A percentile compares a stretch with the other conserved stretches of the same genome.
These are phyloP conservation scores for Zosterops borbonicus DNA, from an alignment of 2,113 vertebrate genomes.

Conservation along the genomic window DNA sequence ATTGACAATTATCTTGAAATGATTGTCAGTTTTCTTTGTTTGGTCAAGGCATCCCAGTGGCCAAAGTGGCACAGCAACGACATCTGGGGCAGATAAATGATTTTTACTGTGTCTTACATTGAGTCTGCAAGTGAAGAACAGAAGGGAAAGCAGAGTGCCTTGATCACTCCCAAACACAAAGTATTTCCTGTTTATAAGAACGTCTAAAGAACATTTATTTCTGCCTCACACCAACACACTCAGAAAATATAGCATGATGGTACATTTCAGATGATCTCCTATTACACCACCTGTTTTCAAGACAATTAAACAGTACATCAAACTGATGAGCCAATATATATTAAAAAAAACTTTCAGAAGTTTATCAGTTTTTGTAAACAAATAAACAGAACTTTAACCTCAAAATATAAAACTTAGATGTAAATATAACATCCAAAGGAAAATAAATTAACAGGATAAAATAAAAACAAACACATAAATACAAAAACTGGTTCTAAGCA, in stretches of 20 bases:
- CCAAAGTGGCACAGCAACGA: not conserved
- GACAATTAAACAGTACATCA: not conserved
- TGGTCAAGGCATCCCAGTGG: not conserved
- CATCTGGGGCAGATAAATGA: not conserved
- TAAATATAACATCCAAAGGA: not conserved
- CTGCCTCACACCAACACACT: not conserved
- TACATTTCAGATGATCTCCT: not conserved
- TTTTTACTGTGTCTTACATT: not conserved
- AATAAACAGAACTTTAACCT: not conserved
- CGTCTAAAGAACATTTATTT: not conserved
- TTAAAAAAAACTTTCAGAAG: not conserved
- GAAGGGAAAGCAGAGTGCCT: not conserved
- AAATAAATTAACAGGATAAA: not conserved
- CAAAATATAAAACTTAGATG: not conserved
- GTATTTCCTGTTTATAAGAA: not conserved
- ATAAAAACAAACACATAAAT: not conserved
- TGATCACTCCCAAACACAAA: not conserved
- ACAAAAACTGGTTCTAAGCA: not conserved
- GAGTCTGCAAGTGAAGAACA: not conserved
- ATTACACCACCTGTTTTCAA: not conserved
- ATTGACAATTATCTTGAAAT: not conserved
- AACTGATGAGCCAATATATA: not conserved
- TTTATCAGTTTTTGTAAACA: not conserved
- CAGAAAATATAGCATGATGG: not conserved
- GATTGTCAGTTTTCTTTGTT: not conserved